These are phyloP conservation scores for Agriopis marginaria DNA, from an alignment of 2,888 invertebrate genomes.

Conservation along the genomic window DNA sequence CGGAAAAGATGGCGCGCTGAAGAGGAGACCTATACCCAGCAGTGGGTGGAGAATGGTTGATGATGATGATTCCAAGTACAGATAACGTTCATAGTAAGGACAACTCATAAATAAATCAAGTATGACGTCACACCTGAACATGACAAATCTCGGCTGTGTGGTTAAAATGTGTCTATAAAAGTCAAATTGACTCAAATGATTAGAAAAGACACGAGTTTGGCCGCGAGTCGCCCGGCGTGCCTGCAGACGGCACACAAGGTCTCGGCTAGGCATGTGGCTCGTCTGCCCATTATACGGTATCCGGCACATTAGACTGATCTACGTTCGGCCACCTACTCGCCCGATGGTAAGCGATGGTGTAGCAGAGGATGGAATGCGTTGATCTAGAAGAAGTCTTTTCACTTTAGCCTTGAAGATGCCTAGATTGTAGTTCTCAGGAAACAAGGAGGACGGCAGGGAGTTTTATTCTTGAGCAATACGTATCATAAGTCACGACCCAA, in stretches of 20 bases:
- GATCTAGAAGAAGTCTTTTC: no score
- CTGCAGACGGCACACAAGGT: constrained; percentile 38
- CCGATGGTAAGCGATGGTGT: no score
- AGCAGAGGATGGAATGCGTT: no score
- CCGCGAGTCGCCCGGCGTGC: constrained; percentile 11
- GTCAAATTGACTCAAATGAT: constrained; percentile 51
- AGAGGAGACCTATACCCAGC: no score
- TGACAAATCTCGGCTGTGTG: constrained; percentile 23
- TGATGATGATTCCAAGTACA: not conserved
- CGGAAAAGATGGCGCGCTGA: no score
- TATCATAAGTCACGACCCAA: no score
- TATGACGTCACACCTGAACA: constrained; percentile 38
- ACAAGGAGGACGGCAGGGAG: no score
- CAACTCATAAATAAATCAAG: constrained; percentile 14
- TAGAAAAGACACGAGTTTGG: constrained; percentile 36
- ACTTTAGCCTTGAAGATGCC: no score
- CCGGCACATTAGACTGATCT: not conserved
- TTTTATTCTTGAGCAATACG: no score
- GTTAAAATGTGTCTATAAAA: constrained; percentile 42
- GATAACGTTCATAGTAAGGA: not conserved
- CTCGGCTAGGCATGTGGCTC: constrained; percentile 28
- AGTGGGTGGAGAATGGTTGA: no score
- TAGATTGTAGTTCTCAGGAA: no score
- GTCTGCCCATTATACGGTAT: constrained; percentile 3
- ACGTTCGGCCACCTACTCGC: no score